Conservation (phyloP, 2,797 vertebrate species). For the Naso thynnoides region DNA sequence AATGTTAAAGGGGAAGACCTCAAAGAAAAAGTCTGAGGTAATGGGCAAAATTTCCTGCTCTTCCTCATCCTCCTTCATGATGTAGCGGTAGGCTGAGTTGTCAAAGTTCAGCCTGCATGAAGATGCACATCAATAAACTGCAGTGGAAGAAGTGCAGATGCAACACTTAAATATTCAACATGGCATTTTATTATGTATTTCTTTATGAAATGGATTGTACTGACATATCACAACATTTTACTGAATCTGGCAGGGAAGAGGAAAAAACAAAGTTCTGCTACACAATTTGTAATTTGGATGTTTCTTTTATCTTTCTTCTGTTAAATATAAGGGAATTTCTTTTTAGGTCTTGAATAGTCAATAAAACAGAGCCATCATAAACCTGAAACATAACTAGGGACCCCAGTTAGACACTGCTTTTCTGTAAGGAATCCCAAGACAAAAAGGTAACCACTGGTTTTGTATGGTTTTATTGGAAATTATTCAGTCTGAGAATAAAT, state of each 20-base stretch:
- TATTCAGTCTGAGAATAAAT: background rate
- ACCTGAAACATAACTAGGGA: too few species aligned
- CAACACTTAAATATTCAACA: background rate
- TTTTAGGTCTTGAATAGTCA: background rate
- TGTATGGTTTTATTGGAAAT: too few species aligned
- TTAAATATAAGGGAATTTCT: background rate
- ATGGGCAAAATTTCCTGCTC: conserved; percentile 87
- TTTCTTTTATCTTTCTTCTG: background rate
- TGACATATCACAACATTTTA: background rate
- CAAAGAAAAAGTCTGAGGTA: conserved; percentile 87
- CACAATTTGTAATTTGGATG: too few species aligned
- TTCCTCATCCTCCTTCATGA: conserved; percentile 85
- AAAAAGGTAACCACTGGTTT: background rate
- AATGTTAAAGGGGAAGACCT: conserved; percentile 87
- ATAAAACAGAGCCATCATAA: background rate
- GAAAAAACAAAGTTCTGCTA: too few species aligned
- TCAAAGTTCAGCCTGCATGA: conserved; percentile 84
- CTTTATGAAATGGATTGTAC: too few species aligned
- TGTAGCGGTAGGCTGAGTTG: conserved; percentile 86
- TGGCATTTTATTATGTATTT: too few species aligned
- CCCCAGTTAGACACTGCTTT: background rate
- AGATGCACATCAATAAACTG: background rate
- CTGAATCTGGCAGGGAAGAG: too few species aligned
- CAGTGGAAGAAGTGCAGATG: background rate
- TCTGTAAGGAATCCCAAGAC: background rate